Base-by-base conservation (phyloP, 1,140 invertebrate species). In the Drosophila nigrodunni region DNA sequence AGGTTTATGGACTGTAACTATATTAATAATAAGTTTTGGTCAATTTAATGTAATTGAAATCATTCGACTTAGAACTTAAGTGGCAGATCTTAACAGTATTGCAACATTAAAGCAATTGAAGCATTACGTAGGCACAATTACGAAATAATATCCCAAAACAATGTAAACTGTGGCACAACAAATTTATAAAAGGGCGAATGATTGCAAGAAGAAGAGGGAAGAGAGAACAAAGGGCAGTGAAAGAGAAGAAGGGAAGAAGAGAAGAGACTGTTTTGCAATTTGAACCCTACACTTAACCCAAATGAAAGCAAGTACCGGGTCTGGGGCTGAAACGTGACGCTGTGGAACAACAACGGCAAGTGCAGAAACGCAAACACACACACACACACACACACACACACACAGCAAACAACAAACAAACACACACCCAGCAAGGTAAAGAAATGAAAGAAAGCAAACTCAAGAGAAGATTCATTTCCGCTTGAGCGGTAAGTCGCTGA, bases 401-500 rank as follows among this genome's bases (percentile, higher is more conserved):
- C 15, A 66, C 39, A 54, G 60, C 15, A 15, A 15, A 15, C 15
- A 15, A 15, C 15, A 59, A 2, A 41, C 67, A 44, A 35, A 46
- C 55, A 34, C 8, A 21, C 39, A 13, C 13, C 35, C 13, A 57
- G n/a, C 52, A 55, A 39, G n/a, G 13, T 35, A 55, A 39, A 64
- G 39, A 75, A 64, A 69, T 75, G 30, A 76, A 80, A 74, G 47
- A 61, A 66, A 34, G 35, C 64, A 55, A 74, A 35, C 55, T 60
- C 58, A 54, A 43, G 58, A 78, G 57, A 58, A 47, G 41, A 68
- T 74, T 77, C 68, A 80, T 87, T 87, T 87, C 83, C 82, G 82
- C 82, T 82, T 82, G 76, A 87, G 82, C 76, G 60, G 77, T 74
- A 80, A 80, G 61, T 71, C 83, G 75, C 74, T 87, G 61, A 77